phyloP scores from a whole-genome alignment of 1,140 invertebrate species.

The Penaeus japonicus region DNA sequence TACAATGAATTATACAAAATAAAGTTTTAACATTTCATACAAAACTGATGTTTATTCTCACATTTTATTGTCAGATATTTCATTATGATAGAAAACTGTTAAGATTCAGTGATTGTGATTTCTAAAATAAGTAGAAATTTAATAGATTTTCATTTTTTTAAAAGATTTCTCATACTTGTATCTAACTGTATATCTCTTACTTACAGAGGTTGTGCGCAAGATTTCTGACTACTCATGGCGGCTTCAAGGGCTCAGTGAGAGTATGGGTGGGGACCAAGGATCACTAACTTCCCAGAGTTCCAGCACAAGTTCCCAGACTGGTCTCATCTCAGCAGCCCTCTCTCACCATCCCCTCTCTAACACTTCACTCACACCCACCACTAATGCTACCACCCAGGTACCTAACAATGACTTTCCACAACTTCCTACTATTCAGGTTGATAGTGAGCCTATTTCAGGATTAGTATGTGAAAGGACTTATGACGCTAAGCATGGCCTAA shows the following conservation, averaged over 20 bases:
- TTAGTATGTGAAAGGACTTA: constrained; percentile 29
- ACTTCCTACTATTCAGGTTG: constrained; percentile 39
- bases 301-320: constrained; percentile 43
- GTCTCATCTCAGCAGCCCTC: constrained; percentile 53
- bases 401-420: constrained; percentile 44
- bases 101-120: too few species aligned
- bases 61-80: too few species aligned
- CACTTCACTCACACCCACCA: constrained; percentile 54
- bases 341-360: constrained; percentile 55
- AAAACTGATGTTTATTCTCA: too few species aligned
- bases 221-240: constrained; percentile 52
- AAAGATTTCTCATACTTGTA: not conserved
- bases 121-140: too few species aligned
- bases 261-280: constrained; percentile 42
- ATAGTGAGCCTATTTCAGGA: constrained; percentile 32
- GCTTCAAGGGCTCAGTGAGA: constrained; percentile 37
- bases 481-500: constrained; percentile 46
- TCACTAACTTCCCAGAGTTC: constrained; percentile 34
- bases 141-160: too few species aligned
- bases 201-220: constrained; percentile 55
- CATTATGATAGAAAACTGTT: too few species aligned
- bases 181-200: not conserved
- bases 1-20: too few species aligned
- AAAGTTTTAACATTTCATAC: too few species aligned
- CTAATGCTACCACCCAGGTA: constrained; percentile 55